phyloP scores from a whole-genome alignment of 92 coral and sea anemone species.

The Zoanthus sansibaricus region DNA sequence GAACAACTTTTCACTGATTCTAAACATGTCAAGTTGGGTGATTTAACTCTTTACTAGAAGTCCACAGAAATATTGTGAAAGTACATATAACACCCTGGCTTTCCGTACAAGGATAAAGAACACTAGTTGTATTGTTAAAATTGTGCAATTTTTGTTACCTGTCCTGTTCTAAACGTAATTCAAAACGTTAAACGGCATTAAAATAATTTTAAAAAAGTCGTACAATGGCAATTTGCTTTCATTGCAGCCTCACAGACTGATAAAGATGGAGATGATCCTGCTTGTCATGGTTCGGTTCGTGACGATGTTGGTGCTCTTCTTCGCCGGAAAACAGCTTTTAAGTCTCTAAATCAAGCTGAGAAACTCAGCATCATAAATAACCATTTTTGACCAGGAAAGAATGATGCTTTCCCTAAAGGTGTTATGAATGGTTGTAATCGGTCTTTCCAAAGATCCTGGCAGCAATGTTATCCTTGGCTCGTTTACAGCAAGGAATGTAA shows the following conservation, averaged over 20 bases:
- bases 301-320: conserved; percentile 51
- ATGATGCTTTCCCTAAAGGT: conserved; percentile 48
- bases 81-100: conserved; percentile 46
- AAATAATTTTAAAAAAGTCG: background rate
- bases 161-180: conserved; percentile 31
- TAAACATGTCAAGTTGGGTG: conserved; percentile 56
- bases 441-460: conserved; percentile 52
- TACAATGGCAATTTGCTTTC: conserved; percentile 38
- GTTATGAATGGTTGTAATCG: conserved; percentile 62
- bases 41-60: conserved; percentile 44
- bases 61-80: conserved; percentile 38
- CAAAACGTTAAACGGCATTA: conserved; percentile 20
- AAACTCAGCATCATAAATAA: conserved; percentile 45
- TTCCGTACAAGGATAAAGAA: conserved; percentile 50
- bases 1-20: conserved; percentile 51
- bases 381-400: conserved; percentile 47
- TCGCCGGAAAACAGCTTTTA: background rate
- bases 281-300: background rate
- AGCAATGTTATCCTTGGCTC: conserved; percentile 52
- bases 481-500: conserved; percentile 56
- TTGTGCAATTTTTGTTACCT: conserved; percentile 39
- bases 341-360: conserved; percentile 44
- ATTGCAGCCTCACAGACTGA: conserved; percentile 45
- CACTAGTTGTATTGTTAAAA: conserved; percentile 37
- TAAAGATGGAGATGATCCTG: conserved; percentile 7